Base-by-base conservation (phyloP, 2,888 invertebrate species). In the Eledona agricola region DNA sequence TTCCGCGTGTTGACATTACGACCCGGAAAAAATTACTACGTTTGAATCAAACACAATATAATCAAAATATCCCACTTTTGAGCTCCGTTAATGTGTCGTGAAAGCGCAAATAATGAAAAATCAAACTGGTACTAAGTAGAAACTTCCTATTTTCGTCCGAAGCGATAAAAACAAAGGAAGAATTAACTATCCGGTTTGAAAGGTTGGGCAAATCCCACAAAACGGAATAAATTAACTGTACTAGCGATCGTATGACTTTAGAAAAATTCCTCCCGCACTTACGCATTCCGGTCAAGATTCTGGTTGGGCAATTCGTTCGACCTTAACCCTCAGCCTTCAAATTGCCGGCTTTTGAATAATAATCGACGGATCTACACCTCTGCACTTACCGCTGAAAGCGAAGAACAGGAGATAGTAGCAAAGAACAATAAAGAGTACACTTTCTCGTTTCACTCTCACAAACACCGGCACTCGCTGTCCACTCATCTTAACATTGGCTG, bases 351-450 rank as follows among this genome's bases (percentile, higher is more conserved):
- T 2, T 2, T 2, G 11, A 28, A 3, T 3, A 28, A 28, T 5
- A 28, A 5, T 28, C 9, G n/a, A 22, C n/a, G 22, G 22, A 7
- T 22, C n/a, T n/a, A n/a, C n/a, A n/a, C n/a, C n/a, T n/a, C n/a
- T n/a, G n/a, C n/a, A 45, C 60, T 57, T 53, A 60, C 60, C 60
- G 51, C 49, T 51, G 32, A 52, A 37, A 11, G 55, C 37, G 25
- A 56, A 43, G 26, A 60, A 57, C 6, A 62, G 40, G 9, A 60
- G 46, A 35, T 55, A 53, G 45, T 47, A 60, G 20, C 51, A 58
- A 16, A 46, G 34, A 15, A 47, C 47, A 20, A 53, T 49, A 52
- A 59, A 43, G 23, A 56, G 32, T 34, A 55, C 58, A 59, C 57
- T 58, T 59, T 59, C 62, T 43, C 59, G 51, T 56, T 49, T 59